These are phyloP conservation scores for Euleptes europaea DNA, from an alignment of 2,113 vertebrate genomes.

Conservation along the genomic window DNA sequence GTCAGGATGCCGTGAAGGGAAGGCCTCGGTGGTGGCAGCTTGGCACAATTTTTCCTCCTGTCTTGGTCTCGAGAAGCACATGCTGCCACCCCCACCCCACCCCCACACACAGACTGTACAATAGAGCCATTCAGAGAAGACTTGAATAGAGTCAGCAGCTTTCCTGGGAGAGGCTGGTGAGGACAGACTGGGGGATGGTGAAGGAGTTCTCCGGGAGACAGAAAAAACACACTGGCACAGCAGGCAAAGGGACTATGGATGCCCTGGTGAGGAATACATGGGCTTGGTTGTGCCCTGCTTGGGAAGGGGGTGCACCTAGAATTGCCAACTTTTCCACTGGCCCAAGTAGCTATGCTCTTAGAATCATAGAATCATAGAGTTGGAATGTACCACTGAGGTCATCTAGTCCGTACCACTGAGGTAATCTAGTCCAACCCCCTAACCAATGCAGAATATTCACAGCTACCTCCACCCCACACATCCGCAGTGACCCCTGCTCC, in stretches of 20 bases:
- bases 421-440: too few species aligned
- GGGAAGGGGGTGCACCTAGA: too few species aligned
- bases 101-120: background rate
- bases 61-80: background rate
- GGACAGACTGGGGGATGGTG: background rate
- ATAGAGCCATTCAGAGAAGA: constrained; percentile 16
- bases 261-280: background rate
- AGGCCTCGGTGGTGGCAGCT: background rate
- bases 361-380: too few species aligned
- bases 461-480: too few species aligned
- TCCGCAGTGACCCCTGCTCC: too few species aligned
- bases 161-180: background rate
- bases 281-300: background rate
- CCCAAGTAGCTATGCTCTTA: too few species aligned
- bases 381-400: too few species aligned
- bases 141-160: background rate
- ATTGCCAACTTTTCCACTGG: too few species aligned
- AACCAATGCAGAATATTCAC: too few species aligned
- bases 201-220: background rate
- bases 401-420: too few species aligned
- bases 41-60: background rate
- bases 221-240: background rate
- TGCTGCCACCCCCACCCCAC: background rate
- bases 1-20: background rate
- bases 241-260: background rate